Evolutionary conservation across 2,113 vertebrate species (phyloP), one percentile per base, ranked within the genome.

Genomic region (Oplegnathus fasciatus): DNA sequence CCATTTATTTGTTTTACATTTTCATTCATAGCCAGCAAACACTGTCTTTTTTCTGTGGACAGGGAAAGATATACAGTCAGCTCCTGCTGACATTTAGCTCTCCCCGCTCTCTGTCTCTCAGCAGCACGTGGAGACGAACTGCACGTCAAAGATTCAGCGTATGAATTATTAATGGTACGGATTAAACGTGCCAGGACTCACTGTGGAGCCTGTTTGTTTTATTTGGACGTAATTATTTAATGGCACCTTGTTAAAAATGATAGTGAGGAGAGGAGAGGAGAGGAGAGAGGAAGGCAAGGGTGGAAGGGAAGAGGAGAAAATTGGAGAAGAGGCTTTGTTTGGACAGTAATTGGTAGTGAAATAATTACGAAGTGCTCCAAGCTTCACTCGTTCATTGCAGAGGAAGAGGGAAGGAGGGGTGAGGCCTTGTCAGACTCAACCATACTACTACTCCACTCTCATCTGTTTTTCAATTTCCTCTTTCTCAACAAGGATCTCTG

Each of bases 101-200:
- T 55, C 70, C 22, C 26, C 24, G 37, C 50, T 18, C 58, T 9
- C 54, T 76, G 73, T 61, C 83, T 80, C 85, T 62, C 46, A 8
- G 68, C 87, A 37, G 87, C 87, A 70, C n/a, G 9, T 18, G 20
- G 64, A 67, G 83, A 80, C 82, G 60, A 83, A 77, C 74, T 78
- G 86, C 82, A 74, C 64, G 80, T 92, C 91, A 90, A 82, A 88
- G 84, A 89, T 88, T 85, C 78, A 70, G 75, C 40, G 5, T 67
- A 90, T 94, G 92, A 94, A 95, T 94, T 93, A 95, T 95, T 95
- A 92, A 95, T 88, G 82, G 84, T 78, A 37, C 37, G 67, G 84
- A 86, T 91, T 87, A 90, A 90, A 84, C 76, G 83, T 87, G 90
- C 88, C 84, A 80, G 86, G 76, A 90, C 87, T 91, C 88, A 87